Base-by-base conservation (phyloP, 2,797 vertebrate species). In the Tiaroga cobitis region DNA sequence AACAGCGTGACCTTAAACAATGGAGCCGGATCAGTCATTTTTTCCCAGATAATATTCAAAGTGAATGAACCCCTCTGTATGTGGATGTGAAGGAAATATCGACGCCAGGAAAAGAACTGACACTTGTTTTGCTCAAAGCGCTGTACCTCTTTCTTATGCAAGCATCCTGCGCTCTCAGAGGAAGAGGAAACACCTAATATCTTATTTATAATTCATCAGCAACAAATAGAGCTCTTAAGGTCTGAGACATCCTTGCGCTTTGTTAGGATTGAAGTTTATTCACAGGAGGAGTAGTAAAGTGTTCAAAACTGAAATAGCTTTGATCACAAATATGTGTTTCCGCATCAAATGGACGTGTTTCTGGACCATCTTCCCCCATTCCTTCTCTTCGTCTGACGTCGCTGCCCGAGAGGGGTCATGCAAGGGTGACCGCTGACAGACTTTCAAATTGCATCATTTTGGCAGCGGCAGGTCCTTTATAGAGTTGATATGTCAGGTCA, bases 391-490 rank as follows among this genome's bases (percentile, higher is more conserved):
- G 70, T 41, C n/a, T 29, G 88, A 88, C 87, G 56, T n/a, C 37
- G 65, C 56, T 86, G 88, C 84, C 46, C 86, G 83, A 80, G 83
- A 80, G 83, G 85, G 93, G 92, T 94, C 91, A 91, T 82, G 79
- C 61, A 51, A 85, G 89, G 93, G 93, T 94, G 90, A 93, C 85
- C 74, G 90, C 92, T 92, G 92, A 95, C 93, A 94, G 92, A 93
- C 92, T 93, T 94, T 94, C 91, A 95, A 94, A 94, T 95, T 93
- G 92, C 94, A 95, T 95, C 91, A 94, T 94, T 95, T 95, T 94
- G 91, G 92, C 90, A 89, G 92, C 3, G 72, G 92, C 91, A 91
- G 91, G 92, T 92, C 93, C 91, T 90, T 24, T 89, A 90, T 85
- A 90, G 85, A 89, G 87, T 89, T 93, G 93, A 92, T 94, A 94